Evolutionary conservation across 2,797 vertebrate species (phyloP).

Genomic region (Eupleurogrammus muticus): DNA sequence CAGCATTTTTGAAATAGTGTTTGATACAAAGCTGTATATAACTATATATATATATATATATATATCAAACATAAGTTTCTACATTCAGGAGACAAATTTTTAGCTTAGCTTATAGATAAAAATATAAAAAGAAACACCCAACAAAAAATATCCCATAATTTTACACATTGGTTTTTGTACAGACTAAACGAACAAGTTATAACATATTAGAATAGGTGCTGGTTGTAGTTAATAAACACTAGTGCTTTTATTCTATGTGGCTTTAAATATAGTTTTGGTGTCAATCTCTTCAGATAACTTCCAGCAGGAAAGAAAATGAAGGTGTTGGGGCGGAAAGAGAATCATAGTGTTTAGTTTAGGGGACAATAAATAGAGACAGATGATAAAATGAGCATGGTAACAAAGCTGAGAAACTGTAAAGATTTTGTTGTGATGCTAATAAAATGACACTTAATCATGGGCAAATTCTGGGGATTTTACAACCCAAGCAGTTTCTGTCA

Average conservation of each 20-base stretch:
- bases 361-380: neutral
- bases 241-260: too few relatives aligned
- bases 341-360: neutral
- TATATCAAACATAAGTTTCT: too few relatives aligned
- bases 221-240: too few relatives aligned
- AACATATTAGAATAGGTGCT: too few relatives aligned
- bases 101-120: neutral
- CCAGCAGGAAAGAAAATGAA: neutral
- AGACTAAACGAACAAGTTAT: too few relatives aligned
- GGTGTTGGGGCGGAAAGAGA: neutral
- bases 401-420: neutral
- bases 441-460: neutral
- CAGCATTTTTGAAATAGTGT: neutral
- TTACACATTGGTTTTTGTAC: too few relatives aligned
- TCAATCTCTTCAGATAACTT: too few relatives aligned
- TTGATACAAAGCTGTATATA: too few relatives aligned
- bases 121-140: too few relatives aligned
- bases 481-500: neutral
- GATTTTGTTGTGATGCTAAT: neutral
- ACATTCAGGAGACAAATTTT: neutral
- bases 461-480: neutral
- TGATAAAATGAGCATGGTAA: neutral
- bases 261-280: too few relatives aligned
- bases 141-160: too few relatives aligned
- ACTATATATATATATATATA: too few relatives aligned